Evolutionary conservation across 2,888 invertebrate genomes (phyloP), one percentile per base, ranked within the genome.

Genomic region (Aproaerema taeniolella): DNA sequence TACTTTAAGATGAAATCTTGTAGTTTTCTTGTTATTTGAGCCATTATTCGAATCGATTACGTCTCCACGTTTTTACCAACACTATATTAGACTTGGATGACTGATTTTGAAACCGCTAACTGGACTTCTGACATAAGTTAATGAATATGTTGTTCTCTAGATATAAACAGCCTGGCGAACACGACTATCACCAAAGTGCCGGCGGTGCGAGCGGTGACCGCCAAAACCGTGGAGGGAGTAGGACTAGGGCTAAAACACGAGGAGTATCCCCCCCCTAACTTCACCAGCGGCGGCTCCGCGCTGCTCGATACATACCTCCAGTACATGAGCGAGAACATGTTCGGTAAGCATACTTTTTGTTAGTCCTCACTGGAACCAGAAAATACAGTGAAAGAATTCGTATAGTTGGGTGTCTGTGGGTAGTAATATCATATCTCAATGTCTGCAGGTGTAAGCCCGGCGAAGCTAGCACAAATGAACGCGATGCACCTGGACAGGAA

Each of bases 271-370:
- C n/a, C n/a, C 4, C 91, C 91, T 8, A 90, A 91, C 3, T 88
- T 92, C 45, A n/a, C n/a, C n/a, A 90, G 92, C 15, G 89, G 93
- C 37, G 90, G 93, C 31, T 93, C 93, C 2, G 93, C 95, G 2
- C 89, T 96, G 41, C 80, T 96, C 45, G 95, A 96, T 72, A 95
- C 95, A 9, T 96, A 96, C 69, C 88, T 96, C 45, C 95, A 96
- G 71, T 92, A 95, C 61, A 95, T 96, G 60, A 93, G 94, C 1
- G 95, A 95, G 69, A 95, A 93, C 63, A 91, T 93, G 36, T 90
- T 91, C 45, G 90, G 92, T 82, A 67, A 88, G 82, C 61, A n/a
- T n/a, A n/a, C n/a, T n/a, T n/a, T n/a, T n/a, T n/a, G n/a, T n/a
- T n/a, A n/a, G n/a, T 26, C 7, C 26, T 6, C 7, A 2, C 26